Conservation (phyloP, 1,140 invertebrate genomes). For the Bombyx mandarina region DNA sequence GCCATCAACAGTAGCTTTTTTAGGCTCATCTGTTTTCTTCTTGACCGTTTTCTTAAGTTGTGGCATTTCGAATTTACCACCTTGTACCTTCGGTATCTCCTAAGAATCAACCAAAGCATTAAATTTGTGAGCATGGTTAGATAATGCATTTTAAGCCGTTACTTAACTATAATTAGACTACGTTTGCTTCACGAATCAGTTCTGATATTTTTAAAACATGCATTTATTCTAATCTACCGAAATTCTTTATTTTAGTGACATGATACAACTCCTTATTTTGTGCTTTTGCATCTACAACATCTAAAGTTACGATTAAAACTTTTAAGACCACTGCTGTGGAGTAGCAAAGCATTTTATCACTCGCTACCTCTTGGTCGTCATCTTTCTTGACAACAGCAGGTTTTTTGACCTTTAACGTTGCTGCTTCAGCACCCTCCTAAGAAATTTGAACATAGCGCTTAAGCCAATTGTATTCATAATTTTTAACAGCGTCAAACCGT, state of each 20-base stretch:
- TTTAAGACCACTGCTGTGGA: no score
- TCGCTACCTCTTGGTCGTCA: constrained; percentile 33
- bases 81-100: constrained; percentile 55
- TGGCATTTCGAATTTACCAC: constrained; percentile 63
- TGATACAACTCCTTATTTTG: constrained; percentile 16
- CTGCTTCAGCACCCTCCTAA: constrained; percentile 59
- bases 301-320: constrained; percentile 1
- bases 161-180: constrained; percentile 32
- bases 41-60: constrained; percentile 61
- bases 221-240: constrained; percentile 11
- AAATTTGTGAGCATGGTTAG: constrained; percentile 27
- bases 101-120: constrained; percentile 53
- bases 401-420: constrained; percentile 62
- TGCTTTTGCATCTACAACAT: constrained; percentile 10
- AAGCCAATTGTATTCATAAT: no score
- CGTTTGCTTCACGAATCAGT: constrained; percentile 25
- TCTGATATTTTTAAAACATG: constrained; percentile 27
- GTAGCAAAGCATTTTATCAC: constrained; percentile 11
- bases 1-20: constrained; percentile 43
- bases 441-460: constrained; percentile 3
- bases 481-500: no score
- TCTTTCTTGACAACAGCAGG: constrained; percentile 57
- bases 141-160: constrained; percentile 30
- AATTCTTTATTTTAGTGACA: constrained; percentile 7
- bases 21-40: constrained; percentile 50